Evolutionary conservation across 2,797 vertebrate species (phyloP).

Genomic region (Argya squamiceps): DNA sequence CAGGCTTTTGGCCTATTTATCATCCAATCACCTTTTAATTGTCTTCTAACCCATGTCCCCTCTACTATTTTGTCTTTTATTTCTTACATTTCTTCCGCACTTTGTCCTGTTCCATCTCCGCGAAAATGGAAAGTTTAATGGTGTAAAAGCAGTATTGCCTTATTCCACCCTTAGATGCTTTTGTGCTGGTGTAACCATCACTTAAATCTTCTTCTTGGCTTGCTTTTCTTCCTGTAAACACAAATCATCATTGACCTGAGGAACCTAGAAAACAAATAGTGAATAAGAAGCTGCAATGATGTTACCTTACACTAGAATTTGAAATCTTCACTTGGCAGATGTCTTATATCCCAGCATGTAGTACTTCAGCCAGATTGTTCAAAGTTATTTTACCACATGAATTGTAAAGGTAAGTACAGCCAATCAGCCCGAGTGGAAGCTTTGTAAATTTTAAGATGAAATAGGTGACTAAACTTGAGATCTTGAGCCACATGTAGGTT

Average conservation of each 20-base stretch:
- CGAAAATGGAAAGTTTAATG: neutral
- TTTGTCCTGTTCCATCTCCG: neutral
- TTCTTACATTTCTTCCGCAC: neutral
- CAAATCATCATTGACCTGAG: neutral
- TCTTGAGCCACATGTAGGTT: neutral
- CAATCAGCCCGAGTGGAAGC: neutral
- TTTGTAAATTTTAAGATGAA: neutral
- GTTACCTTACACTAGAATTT: neutral
- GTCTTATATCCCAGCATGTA: neutral
- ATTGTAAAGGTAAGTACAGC: neutral
- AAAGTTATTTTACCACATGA: neutral
- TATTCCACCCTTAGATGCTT: neutral
- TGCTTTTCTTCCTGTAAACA: neutral
- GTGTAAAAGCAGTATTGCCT: neutral
- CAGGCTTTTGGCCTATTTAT: constrained; percentile 14
- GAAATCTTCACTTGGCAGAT: neutral
- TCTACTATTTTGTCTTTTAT: neutral
- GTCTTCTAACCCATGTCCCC: neutral
- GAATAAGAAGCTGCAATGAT: neutral
- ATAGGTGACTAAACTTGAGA: neutral
- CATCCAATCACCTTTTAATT: neutral
- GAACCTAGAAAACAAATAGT: neutral
- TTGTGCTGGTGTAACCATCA: neutral
- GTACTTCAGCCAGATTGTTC: neutral
- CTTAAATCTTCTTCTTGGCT: neutral